Conservation (phyloP, 2,113 vertebrate genomes). For the Nycticryphes semicollaris region DNA sequence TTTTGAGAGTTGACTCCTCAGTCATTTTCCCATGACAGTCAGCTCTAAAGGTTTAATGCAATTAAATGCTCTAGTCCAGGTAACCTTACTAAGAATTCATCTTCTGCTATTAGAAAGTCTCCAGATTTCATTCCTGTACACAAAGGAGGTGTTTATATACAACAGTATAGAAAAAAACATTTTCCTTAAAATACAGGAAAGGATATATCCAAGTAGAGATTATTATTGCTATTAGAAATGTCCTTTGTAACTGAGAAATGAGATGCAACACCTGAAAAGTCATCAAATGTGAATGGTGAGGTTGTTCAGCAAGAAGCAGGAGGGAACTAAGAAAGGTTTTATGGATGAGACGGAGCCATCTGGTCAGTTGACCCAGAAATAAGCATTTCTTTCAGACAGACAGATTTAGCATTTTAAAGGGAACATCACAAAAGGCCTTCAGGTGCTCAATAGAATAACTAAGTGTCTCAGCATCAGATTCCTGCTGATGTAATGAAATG, state of each 20-base stretch:
- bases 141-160: neutral
- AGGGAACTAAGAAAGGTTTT: neutral
- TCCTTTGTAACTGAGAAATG: neutral
- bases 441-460: neutral
- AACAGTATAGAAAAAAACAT: neutral
- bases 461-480: neutral
- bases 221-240: neutral
- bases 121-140: neutral
- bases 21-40: neutral
- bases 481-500: neutral
- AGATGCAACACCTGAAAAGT: neutral
- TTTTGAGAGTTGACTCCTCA: neutral
- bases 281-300: neutral
- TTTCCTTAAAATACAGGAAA: neutral
- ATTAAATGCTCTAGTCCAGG: neutral
- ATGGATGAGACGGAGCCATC: neutral
- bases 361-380: neutral
- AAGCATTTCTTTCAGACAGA: neutral
- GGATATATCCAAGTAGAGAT: neutral
- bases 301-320: neutral
- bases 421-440: neutral
- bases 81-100: neutral
- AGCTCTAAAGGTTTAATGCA: neutral
- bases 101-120: neutral
- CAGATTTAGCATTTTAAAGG: neutral